A percentile compares a stretch with the other conserved stretches of the same genome.
phyloP scores from a whole-genome alignment of 1,140 invertebrate genomes.

The Rhizoglyphus robini region DNA sequence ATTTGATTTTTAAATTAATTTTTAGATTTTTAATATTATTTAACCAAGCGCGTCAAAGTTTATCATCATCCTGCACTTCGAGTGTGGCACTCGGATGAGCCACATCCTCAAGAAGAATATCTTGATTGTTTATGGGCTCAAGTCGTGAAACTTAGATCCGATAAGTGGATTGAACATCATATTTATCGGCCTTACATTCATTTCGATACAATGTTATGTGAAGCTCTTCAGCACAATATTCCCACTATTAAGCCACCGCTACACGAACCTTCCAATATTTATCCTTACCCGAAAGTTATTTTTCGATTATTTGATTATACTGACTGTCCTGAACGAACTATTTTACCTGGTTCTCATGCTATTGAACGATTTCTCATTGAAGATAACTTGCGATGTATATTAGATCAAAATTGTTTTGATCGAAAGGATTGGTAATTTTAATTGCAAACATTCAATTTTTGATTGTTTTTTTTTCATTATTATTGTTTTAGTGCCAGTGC shows the following conservation, averaged over 20 bases:
- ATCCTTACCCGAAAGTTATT: slow-evolving; percentile 78
- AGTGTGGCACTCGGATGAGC: slow-evolving; percentile 80
- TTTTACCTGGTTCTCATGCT: slow-evolving; percentile 81
- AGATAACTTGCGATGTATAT: slow-evolving; percentile 85
- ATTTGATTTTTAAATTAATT: background rate
- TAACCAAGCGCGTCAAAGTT: slow-evolving; percentile 69
- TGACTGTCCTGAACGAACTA: slow-evolving; percentile 73
- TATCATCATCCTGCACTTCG: slow-evolving; percentile 76
- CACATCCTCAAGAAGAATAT: slow-evolving; percentile 96
- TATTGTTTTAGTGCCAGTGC: slow-evolving; percentile 49
- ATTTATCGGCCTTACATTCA: slow-evolving; percentile 85
- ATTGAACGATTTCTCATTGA: slow-evolving; percentile 96
- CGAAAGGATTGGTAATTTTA: slow-evolving; percentile 73
- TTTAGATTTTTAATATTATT: slow-evolving; percentile 13
- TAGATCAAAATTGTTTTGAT: slow-evolving; percentile 73
- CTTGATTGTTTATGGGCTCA: slow-evolving; percentile 95
- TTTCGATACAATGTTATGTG: slow-evolving; percentile 86
- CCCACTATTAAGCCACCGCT: slow-evolving; percentile 73
- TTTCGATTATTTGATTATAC: slow-evolving; percentile 94
- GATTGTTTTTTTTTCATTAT: slow-evolving; percentile 23
- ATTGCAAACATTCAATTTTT: slow-evolving; percentile 16
- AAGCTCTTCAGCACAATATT: slow-evolving; percentile 87
- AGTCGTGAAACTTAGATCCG: slow-evolving; percentile 72
- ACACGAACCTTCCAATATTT: slow-evolving; percentile 71
- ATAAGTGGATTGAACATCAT: slow-evolving; percentile 95